Percentiles rank a stretch among this genome's conserved stretches.
phyloP scores from a whole-genome alignment of 2,888 invertebrate species.

The Iphiclides podalirius region DNA sequence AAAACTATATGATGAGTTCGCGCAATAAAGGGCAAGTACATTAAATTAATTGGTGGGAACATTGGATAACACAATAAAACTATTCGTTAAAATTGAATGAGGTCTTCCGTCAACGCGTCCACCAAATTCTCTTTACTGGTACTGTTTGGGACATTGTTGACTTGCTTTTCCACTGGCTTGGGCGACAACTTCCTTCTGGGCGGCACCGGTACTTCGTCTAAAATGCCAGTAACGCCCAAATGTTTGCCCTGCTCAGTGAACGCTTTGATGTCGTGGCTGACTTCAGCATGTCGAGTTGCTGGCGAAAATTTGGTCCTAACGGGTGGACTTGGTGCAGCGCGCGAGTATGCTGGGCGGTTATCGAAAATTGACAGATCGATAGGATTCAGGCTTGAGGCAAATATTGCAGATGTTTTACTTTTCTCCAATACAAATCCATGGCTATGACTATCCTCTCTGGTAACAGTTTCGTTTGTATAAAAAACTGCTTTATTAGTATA shows the following conservation, averaged over 20 bases:
- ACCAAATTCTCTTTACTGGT: conserved; percentile 32
- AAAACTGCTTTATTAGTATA: conserved; percentile 56
- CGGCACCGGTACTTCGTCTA: conserved; percentile 59
- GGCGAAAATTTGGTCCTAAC: conserved; percentile 65
- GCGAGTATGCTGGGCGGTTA: conserved; percentile 57
- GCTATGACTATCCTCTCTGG: conserved; percentile 37
- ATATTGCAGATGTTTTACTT: conserved; percentile 63
- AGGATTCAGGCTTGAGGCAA: conserved; percentile 46
- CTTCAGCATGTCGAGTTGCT: conserved; percentile 40
- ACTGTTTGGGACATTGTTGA: conserved; percentile 33
- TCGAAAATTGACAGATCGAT: conserved; percentile 63
- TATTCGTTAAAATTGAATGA: conserved; percentile 60
- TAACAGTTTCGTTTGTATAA: conserved; percentile 50
- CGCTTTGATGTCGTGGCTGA: conserved; percentile 41
- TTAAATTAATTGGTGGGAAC: conserved; percentile 34
- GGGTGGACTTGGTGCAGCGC: conserved; percentile 72
- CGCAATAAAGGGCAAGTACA: conserved; percentile 23
- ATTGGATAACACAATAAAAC: conserved; percentile 14
- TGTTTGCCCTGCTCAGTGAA: conserved; percentile 52
- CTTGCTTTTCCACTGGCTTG: conserved; percentile 35
- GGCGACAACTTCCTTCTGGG: conserved; percentile 67
- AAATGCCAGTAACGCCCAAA: conserved; percentile 53
- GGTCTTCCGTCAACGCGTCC: conserved; percentile 53
- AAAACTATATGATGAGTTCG: background rate
- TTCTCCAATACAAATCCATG: conserved; percentile 55